Percentiles rank a stretch among this genome's conserved stretches.
phyloP scores from a whole-genome alignment of 2,797 vertebrate genomes.

The Dryobates pubescens region DNA sequence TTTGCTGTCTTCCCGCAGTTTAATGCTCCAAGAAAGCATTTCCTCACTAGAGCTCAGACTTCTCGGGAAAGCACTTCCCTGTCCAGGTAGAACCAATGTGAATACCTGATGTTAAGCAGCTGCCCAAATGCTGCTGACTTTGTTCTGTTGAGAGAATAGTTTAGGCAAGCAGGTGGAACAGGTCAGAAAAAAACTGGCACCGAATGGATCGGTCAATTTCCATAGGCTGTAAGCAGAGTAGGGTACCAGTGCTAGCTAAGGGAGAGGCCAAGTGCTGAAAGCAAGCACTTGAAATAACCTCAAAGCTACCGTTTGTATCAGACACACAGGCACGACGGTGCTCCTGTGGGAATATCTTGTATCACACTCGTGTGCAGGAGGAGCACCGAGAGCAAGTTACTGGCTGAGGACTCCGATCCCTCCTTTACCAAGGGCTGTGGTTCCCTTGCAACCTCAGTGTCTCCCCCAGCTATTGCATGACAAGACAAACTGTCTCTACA shows the following conservation, averaged over 20 bases:
- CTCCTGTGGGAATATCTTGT: background rate
- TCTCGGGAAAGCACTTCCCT: conserved; percentile 13
- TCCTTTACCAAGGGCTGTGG: background rate
- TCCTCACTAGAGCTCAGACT: background rate
- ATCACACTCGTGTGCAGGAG: background rate
- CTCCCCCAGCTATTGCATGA: conserved; percentile 2
- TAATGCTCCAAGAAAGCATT: background rate
- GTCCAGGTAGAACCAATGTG: background rate
- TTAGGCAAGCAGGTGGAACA: background rate
- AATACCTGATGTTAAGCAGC: conserved; percentile 16
- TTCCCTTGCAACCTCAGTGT: conserved; percentile 4
- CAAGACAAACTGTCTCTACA: conserved; percentile 37
- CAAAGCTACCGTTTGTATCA: background rate
- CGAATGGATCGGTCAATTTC: background rate
- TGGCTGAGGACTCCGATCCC: background rate
- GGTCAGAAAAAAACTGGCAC: background rate
- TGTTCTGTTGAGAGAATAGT: background rate
- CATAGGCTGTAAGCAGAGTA: background rate
- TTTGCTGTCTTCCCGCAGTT: background rate
- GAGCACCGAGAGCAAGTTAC: background rate
- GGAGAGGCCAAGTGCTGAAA: background rate
- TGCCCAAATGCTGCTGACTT: background rate
- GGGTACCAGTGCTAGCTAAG: background rate
- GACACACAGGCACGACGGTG: background rate
- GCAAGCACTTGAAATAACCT: background rate